phyloP scores from a whole-genome alignment of 37 sponge, comb jelly and placozoan genomes.

The Crambe crambe region DNA sequence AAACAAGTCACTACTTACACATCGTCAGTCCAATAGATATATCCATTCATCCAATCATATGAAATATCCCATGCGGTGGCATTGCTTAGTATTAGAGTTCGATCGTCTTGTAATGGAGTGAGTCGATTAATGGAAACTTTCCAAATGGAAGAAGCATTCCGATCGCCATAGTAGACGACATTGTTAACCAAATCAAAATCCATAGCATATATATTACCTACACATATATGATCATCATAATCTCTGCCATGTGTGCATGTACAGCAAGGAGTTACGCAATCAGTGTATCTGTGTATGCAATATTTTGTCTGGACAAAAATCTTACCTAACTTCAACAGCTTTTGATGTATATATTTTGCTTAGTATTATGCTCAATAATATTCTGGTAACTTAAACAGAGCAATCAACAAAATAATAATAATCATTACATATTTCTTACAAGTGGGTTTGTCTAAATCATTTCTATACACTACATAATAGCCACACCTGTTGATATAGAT shows the following conservation, averaged over 20 bases:
- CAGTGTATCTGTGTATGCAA: no score
- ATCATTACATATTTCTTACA: not conserved
- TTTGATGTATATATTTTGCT: not conserved
- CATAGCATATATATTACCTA: slow-evolving; percentile 63
- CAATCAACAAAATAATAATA: not conserved
- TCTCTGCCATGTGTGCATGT: no score
- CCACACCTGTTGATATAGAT: no score
- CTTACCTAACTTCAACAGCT: no score
- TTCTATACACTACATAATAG: no score
- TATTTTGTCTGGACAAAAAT: no score
- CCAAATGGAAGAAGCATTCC: slow-evolving; percentile 31
- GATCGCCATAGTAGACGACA: slow-evolving; percentile 51
- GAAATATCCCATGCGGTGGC: slow-evolving; percentile 46
- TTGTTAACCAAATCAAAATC: slow-evolving; percentile 36
- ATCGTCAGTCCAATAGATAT: slow-evolving; percentile 70
- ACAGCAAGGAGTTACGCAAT: no score
- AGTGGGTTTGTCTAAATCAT: no score
- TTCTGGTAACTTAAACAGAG: not conserved
- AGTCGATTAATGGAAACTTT: slow-evolving; percentile 24
- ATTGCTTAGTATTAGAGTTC: slow-evolving; percentile 9
- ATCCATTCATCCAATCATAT: slow-evolving; percentile 43
- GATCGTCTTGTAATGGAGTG: slow-evolving; percentile 7
- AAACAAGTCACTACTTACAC: slow-evolving; percentile 44
- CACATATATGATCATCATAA: no score
- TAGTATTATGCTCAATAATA: not conserved